Percentiles rank a stretch among this genome's conserved stretches.
Evolutionary conservation across 2,113 vertebrate genomes (phyloP).

Genomic region (Ictidomys tridecemlineatus): DNA sequence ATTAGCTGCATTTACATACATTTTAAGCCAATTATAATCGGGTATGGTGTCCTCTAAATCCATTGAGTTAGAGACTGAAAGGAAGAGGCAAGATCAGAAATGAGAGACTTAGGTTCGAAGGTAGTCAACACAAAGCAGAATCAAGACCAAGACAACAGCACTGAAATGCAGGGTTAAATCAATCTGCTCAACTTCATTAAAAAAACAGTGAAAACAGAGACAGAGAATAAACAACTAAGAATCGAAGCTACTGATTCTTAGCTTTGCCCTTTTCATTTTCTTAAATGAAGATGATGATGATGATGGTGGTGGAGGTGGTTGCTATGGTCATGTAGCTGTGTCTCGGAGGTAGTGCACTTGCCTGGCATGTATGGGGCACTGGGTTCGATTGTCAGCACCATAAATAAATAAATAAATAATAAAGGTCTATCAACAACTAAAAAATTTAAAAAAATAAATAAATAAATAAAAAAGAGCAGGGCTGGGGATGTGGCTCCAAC

Average conservation of each 20-base stretch:
- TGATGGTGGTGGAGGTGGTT: constrained; percentile 78
- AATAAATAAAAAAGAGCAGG: no score
- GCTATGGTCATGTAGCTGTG: constrained; percentile 76
- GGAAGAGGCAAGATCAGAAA: constrained; percentile 42
- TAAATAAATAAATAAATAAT: no score
- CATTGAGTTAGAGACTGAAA: constrained; percentile 86
- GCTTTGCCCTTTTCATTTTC: constrained; percentile 92
- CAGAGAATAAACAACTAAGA: constrained; percentile 91
- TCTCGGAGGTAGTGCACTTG: no score
- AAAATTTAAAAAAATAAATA: no score
- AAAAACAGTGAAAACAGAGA: constrained; percentile 67
- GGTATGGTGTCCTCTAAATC: constrained; percentile 91
- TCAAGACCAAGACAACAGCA: constrained; percentile 76
- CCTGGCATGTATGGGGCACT: no score
- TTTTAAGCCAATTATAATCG: constrained; percentile 94
- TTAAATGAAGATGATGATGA: constrained; percentile 92
- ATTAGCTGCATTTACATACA: constrained; percentile 91
- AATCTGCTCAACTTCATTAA: neutral
- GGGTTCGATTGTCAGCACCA: no score
- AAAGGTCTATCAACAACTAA: no score
- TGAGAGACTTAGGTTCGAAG: constrained; percentile 66
- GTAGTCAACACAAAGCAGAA: constrained; percentile 72
- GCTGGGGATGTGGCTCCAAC: no score
- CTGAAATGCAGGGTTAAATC: constrained; percentile 57
- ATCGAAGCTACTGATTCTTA: constrained; percentile 92